Percentiles rank a stretch among this genome's conserved stretches.
Conservation (phyloP, 2,113 vertebrate species). For the Cyrtonyx montezumae region DNA sequence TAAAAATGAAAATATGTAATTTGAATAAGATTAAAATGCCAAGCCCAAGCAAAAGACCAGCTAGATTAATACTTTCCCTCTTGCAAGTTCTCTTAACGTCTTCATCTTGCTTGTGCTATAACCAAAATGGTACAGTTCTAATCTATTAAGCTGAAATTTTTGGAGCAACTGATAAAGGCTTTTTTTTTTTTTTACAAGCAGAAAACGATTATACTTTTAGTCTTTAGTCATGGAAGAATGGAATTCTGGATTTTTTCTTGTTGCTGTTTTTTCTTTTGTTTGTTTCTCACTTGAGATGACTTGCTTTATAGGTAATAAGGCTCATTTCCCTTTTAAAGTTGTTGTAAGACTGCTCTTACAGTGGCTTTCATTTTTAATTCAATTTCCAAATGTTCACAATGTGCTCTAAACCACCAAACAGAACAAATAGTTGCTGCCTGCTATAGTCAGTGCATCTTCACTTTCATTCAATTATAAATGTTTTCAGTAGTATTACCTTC, state of each 20-base stretch:
- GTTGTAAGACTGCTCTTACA: not conserved
- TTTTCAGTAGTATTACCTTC: not conserved
- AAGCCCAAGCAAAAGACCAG: not conserved
- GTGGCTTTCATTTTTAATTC: conserved; percentile 23
- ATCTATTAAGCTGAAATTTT: not conserved
- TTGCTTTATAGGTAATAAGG: not conserved
- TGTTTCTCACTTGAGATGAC: not conserved
- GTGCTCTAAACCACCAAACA: not conserved
- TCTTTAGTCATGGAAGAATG: not conserved
- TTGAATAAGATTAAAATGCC: not conserved
- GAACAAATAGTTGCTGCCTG: not conserved
- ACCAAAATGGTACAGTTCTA: not conserved
- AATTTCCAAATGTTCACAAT: conserved; percentile 21
- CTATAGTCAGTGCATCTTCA: not conserved
- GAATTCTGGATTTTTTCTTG: not conserved
- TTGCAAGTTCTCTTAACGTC: not conserved
- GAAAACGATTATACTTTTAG: not conserved
- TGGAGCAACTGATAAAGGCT: not conserved
- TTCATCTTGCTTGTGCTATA: not conserved
- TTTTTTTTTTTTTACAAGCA: not conserved
- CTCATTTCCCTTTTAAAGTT: not conserved
- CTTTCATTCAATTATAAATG: conserved; percentile 15
- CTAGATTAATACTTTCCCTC: not conserved
- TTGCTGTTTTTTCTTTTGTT: not conserved
- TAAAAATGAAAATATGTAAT: not conserved